Percentiles rank a stretch among this genome's conserved stretches.
Conservation (phyloP, 2,888 invertebrate genomes). For the Thecophora atra region DNA sequence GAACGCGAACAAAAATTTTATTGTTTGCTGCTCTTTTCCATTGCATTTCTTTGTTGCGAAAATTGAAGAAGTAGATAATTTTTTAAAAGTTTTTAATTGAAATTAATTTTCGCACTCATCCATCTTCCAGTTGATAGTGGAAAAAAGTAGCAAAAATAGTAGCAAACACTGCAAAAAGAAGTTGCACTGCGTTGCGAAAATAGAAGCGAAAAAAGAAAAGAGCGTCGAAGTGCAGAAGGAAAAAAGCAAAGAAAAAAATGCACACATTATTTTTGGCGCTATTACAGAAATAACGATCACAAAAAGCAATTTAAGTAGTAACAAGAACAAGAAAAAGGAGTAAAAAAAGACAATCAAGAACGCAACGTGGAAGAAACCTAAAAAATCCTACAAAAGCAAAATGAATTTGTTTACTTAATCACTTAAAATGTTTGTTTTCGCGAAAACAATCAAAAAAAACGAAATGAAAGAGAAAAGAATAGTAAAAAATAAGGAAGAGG, state of each 20-base stretch:
- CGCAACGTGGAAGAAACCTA: neutral
- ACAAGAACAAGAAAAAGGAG: neutral
- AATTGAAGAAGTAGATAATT: conserved; percentile 26
- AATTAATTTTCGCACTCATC: conserved; percentile 42
- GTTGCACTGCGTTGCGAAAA: no score
- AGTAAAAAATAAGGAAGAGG: neutral
- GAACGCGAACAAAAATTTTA: neutral
- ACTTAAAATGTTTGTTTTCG: conserved; percentile 26
- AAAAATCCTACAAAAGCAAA: neutral
- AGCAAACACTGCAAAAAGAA: neutral
- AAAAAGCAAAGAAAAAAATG: no score
- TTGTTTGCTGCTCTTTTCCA: conserved; percentile 1
- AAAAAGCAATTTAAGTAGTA: neutral
- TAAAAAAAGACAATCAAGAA: neutral
- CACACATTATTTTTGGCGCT: neutral
- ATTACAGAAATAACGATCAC: neutral
- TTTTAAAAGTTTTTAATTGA: conserved; percentile 41
- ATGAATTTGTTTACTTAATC: conserved; percentile 26
- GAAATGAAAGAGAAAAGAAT: neutral
- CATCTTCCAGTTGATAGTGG: conserved; percentile 22
- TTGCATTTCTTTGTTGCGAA: conserved; percentile 3
- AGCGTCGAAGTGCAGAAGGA: neutral
- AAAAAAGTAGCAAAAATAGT: neutral
- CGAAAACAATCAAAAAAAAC: neutral
- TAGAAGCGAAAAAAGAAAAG: neutral